These are phyloP conservation scores for Drosophila subobscura DNA, from an alignment of 1,140 invertebrate genomes.

Conservation along the genomic window DNA sequence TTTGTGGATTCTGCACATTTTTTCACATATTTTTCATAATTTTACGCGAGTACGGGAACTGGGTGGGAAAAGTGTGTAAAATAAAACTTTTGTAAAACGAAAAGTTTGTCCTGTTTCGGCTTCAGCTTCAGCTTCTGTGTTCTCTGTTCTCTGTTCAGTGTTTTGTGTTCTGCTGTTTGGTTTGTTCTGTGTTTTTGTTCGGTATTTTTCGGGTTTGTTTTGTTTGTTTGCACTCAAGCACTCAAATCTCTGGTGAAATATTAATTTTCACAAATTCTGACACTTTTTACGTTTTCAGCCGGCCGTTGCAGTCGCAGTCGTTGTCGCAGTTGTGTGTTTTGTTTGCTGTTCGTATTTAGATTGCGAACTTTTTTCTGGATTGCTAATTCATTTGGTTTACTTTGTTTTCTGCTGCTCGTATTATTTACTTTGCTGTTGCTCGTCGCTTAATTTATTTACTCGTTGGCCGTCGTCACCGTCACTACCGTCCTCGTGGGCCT, in stretches of 20 bases:
- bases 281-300: constrained; percentile 52
- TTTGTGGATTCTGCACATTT: constrained; percentile 56
- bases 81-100: constrained; percentile 46
- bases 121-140: not conserved
- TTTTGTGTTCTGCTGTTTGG: constrained; percentile 1
- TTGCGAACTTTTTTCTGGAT: not conserved
- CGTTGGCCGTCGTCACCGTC: constrained; percentile 30
- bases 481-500: constrained; percentile 6
- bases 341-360: constrained; percentile 31
- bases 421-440: constrained; percentile 16
- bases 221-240: constrained; percentile 21
- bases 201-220: constrained; percentile 34
- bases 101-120: constrained; percentile 55
- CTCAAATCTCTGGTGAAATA: constrained; percentile 77
- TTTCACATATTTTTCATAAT: constrained; percentile 79
- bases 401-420: constrained; percentile 34
- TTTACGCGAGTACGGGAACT: constrained; percentile 48
- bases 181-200: constrained; percentile 8
- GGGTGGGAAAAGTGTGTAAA: constrained; percentile 46
- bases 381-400: constrained; percentile 30
- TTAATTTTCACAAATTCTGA: constrained; percentile 77
- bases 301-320: constrained; percentile 13
- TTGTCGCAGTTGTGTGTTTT: constrained; percentile 1
- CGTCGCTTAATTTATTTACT: constrained; percentile 22
- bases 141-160: not conserved